These are phyloP conservation scores for Okamejei kenojei DNA, from an alignment of 2,797 vertebrate genomes.

Conservation along the genomic window DNA sequence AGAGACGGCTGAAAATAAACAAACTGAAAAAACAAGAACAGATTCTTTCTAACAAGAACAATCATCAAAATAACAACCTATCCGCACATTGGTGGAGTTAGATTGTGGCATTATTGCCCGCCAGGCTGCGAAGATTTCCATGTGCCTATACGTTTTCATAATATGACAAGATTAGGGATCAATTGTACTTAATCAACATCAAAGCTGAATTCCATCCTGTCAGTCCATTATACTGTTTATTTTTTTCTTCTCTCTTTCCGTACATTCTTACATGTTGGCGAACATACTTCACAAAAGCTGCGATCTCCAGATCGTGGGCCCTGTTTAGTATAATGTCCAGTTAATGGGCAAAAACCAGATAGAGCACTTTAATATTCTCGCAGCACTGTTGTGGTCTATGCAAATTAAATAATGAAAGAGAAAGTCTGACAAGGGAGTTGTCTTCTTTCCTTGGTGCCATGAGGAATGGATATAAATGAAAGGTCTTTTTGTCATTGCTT, in stretches of 20 bases:
- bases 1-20: not conserved
- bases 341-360: not conserved
- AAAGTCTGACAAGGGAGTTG: not conserved
- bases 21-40: not conserved
- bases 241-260: too few relatives aligned
- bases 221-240: too few relatives aligned
- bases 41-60: not conserved
- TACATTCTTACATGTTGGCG: not conserved
- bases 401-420: too few relatives aligned
- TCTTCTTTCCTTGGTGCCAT: too few relatives aligned
- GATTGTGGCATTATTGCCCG: not conserved
- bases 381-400: too few relatives aligned
- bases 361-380: not conserved
- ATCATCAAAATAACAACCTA: not conserved
- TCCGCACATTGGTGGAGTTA: too few relatives aligned
- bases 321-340: not conserved
- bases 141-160: not conserved
- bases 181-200: not conserved
- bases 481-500: not conserved
- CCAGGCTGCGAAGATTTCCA: not conserved
- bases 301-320: not conserved
- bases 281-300: not conserved
- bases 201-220: too few relatives aligned
- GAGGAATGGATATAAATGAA: not conserved
- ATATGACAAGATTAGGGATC: not conserved